Percentiles rank a stretch among this genome's conserved stretches.
Conservation (phyloP, 2,888 invertebrate species). For the Plusia festucae region DNA sequence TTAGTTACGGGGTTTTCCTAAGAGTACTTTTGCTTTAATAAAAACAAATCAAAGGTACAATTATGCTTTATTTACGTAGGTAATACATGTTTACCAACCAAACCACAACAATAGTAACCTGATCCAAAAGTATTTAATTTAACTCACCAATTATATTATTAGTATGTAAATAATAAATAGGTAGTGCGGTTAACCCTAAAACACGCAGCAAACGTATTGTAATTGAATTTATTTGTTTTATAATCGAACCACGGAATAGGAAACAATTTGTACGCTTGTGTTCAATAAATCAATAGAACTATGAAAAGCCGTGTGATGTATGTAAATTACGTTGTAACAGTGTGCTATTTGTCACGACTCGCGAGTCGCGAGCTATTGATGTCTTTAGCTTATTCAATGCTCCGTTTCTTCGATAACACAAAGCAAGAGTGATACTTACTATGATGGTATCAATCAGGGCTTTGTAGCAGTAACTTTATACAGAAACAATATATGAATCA, state of each 20-base stretch:
- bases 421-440: neutral
- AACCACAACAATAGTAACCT: neutral
- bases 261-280: conserved; percentile 21
- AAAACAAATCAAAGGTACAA: too few relatives aligned
- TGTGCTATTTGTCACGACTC: conserved; percentile 49
- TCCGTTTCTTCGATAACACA: neutral
- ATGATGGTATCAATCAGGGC: too few relatives aligned
- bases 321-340: conserved; percentile 27
- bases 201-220: neutral
- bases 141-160: neutral
- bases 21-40: too few relatives aligned
- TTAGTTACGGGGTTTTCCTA: too few relatives aligned
- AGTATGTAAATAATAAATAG: neutral
- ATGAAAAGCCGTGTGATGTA: conserved; percentile 21
- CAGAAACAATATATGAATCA: too few relatives aligned
- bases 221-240: neutral
- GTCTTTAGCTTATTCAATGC: conserved; percentile 25
- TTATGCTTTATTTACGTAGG: too few relatives aligned
- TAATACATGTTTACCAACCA: neutral
- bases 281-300: conserved; percentile 22
- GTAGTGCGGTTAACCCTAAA: neutral
- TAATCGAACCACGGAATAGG: neutral
- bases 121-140: neutral
- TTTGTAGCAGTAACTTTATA: too few relatives aligned
- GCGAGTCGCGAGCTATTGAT: conserved; percentile 32